Percentiles rank a stretch among this genome's conserved stretches.
phyloP scores from a whole-genome alignment of 1,140 invertebrate genomes.

The Schmidtea mediterranea region DNA sequence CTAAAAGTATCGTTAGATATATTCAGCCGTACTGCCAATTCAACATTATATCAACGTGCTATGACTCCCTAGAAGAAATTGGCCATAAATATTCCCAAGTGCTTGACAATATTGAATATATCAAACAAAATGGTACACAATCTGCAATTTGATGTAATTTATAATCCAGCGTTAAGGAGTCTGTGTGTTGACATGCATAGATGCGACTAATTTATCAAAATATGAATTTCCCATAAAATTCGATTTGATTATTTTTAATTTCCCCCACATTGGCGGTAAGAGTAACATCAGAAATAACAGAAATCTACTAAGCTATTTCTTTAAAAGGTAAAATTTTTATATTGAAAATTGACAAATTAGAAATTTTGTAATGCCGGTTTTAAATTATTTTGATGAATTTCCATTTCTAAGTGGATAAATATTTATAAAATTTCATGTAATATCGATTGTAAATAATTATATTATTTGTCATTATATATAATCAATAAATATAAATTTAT shows the following conservation, averaged over 20 bases:
- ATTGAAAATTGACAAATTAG: no score
- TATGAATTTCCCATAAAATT: conserved; percentile 14
- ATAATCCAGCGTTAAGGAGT: conserved; percentile 26
- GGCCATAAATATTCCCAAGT: conserved; percentile 14
- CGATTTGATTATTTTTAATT: conserved; percentile 35
- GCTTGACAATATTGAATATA: conserved; percentile 11
- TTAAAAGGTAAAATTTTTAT: conserved; percentile 30
- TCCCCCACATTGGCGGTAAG: conserved; percentile 38
- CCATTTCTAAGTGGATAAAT: no score
- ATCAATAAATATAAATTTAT: no score
- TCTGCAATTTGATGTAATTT: neutral
- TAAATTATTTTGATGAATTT: no score
- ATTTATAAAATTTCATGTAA: no score
- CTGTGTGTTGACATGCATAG: conserved; percentile 27
- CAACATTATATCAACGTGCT: conserved; percentile 15
- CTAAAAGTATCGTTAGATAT: conserved; percentile 21
- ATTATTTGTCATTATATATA: no score
- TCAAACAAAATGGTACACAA: conserved; percentile 14
- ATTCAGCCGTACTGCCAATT: conserved; percentile 8
- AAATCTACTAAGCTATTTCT: conserved; percentile 31
- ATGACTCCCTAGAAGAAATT: conserved; percentile 15
- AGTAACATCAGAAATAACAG: conserved; percentile 36
- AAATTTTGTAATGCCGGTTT: no score
- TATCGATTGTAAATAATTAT: no score
- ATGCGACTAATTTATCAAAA: conserved; percentile 23